These are phyloP conservation scores for Itoplectis maculator DNA, from an alignment of 2,888 invertebrate species.

Conservation along the genomic window DNA sequence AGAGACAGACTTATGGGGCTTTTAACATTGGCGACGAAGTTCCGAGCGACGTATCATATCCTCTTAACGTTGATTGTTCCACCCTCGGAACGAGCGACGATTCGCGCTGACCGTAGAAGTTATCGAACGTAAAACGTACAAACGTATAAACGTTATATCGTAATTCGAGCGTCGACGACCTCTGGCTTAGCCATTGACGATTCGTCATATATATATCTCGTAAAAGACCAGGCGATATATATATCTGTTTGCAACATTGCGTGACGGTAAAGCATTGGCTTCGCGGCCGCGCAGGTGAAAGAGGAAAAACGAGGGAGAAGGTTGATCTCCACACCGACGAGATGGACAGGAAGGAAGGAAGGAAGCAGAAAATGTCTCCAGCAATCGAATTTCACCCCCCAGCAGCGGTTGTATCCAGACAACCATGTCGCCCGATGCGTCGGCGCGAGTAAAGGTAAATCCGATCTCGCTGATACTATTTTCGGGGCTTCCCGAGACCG, in stretches of 20 bases:
- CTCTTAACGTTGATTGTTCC: slow-evolving; percentile 8
- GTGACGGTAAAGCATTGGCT: slow-evolving; percentile 24
- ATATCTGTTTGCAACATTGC: slow-evolving; percentile 1
- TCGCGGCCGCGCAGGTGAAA: slow-evolving; percentile 11
- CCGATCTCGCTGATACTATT: slow-evolving; percentile 65
- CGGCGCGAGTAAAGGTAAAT: slow-evolving; percentile 55
- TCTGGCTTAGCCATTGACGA: not conserved
- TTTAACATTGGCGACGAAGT: no score
- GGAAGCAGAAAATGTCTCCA: slow-evolving; percentile 53
- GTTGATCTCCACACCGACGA: no score
- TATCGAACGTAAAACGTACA: slow-evolving; percentile 4
- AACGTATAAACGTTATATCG: not conserved
- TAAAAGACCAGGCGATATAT: not conserved
- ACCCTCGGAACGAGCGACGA: slow-evolving; percentile 1
- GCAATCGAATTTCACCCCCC: slow-evolving; percentile 58
- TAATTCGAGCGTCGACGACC: not conserved
- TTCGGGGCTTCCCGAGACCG: slow-evolving; percentile 63
- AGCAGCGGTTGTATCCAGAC: slow-evolving; percentile 24
- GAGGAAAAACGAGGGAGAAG: not conserved
- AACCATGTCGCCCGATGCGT: slow-evolving; percentile 33
- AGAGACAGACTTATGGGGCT: no score
- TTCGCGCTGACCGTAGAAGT: not conserved
- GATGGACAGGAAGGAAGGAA: slow-evolving; percentile 3
- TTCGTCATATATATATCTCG: not conserved
- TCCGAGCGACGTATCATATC: no score